Conservation (phyloP, 2,888 invertebrate species). For the Amphimallon solstitiale region DNA sequence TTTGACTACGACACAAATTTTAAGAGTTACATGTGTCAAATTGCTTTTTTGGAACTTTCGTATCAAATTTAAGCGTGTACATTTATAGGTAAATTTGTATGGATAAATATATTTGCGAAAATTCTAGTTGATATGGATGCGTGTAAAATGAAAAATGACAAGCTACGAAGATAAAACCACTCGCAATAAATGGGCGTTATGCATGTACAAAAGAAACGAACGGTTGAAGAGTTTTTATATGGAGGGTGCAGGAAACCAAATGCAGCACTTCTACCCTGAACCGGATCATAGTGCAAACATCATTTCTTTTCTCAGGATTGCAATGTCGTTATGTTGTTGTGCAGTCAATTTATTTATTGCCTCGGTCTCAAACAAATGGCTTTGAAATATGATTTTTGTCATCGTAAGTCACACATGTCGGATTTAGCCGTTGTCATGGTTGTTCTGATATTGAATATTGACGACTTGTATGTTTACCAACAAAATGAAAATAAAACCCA, state of each 20-base stretch:
- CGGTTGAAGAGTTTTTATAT: not conserved
- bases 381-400: constrained; percentile 39
- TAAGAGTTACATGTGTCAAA: not conserved
- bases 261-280: not conserved
- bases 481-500: constrained; percentile 19
- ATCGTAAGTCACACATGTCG: constrained; percentile 37
- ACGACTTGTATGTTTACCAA: constrained; percentile 36
- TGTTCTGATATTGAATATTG: constrained; percentile 42
- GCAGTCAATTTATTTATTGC: constrained; percentile 5
- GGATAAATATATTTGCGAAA: not conserved
- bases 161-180: not conserved
- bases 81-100: not conserved
- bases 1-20: constrained; percentile 21
- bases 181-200: not conserved
- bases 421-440: constrained; percentile 42
- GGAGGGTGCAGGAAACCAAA: not conserved
- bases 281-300: not conserved
- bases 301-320: not conserved
- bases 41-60: not conserved
- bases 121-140: constrained; percentile 3
- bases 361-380: constrained; percentile 33
- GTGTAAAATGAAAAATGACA: not conserved
- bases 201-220: not conserved
- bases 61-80: constrained; percentile 7
- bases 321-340: constrained; percentile 4